Conservation (phyloP, 2,888 invertebrate species). For the Ephialtes manifestator region DNA sequence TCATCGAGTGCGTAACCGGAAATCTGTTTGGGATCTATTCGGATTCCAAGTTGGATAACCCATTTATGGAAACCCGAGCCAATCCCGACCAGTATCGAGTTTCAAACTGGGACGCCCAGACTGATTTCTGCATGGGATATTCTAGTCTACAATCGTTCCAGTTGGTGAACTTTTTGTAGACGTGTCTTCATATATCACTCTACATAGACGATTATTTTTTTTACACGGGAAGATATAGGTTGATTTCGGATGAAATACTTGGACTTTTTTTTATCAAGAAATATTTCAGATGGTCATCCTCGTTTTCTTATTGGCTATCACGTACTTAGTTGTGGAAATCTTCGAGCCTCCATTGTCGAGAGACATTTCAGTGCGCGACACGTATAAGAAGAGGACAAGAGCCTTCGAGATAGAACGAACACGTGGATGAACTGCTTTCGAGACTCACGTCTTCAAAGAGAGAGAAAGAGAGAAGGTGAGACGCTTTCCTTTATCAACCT, state of each 20-base stretch:
- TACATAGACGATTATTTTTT: no score
- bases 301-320: neutral
- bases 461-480: constrained; percentile 1
- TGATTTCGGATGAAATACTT: neutral
- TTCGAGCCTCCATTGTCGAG: constrained; percentile 32
- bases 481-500: constrained; percentile 77
- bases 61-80: no score
- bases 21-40: no score
- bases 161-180: no score
- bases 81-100: no score
- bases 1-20: no score
- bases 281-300: neutral
- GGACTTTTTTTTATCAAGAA: neutral
- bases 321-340: constrained; percentile 9
- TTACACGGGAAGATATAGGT: neutral
- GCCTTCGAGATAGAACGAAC: constrained; percentile 55
- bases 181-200: no score
- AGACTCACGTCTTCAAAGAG: constrained; percentile 44
- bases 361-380: constrained; percentile 34
- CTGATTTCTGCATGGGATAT: no score
- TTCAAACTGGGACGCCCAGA: no score
- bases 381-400: constrained; percentile 30
- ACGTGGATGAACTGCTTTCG: constrained; percentile 38
- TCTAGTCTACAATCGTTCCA: no score
- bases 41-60: no score